These are phyloP conservation scores for Natrix natrix DNA, from an alignment of 2,797 vertebrate genomes.

Conservation along the genomic window DNA sequence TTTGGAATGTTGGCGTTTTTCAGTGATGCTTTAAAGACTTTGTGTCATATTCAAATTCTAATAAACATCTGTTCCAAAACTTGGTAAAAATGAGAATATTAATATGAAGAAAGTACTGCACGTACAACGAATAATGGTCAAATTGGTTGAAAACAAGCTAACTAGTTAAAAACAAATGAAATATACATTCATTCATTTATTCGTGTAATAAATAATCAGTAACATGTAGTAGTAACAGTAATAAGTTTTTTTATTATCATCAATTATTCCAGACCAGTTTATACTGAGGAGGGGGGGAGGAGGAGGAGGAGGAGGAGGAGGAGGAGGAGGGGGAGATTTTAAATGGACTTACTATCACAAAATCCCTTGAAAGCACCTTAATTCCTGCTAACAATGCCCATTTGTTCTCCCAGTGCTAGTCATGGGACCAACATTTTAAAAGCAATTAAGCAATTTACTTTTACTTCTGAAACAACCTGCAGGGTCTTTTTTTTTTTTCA, in stretches of 20 bases:
- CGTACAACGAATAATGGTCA: neutral
- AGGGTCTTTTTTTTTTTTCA: neutral
- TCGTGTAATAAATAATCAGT: neutral
- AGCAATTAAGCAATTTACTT: neutral
- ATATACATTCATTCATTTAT: neutral
- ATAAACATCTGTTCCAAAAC: neutral
- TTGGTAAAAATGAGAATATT: neutral
- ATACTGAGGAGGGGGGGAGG: too few species aligned
- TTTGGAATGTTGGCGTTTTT: neutral
- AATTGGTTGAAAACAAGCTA: neutral
- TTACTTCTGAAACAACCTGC: neutral
- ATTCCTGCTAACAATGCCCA: neutral
- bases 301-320: too few species aligned
- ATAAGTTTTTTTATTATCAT: neutral
- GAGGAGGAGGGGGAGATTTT: neutral
- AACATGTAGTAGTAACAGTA: neutral
- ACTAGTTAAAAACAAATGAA: neutral
- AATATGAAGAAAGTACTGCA: neutral
- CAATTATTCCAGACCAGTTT: neutral
- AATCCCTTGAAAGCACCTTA: neutral
- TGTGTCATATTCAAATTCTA: neutral
- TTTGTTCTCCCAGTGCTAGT: neutral
- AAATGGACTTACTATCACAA: neutral
- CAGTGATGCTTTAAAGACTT: neutral
- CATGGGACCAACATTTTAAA: neutral